phyloP scores from a whole-genome alignment of 2,113 vertebrate genomes.

The Neomonachus schauinslandi region DNA sequence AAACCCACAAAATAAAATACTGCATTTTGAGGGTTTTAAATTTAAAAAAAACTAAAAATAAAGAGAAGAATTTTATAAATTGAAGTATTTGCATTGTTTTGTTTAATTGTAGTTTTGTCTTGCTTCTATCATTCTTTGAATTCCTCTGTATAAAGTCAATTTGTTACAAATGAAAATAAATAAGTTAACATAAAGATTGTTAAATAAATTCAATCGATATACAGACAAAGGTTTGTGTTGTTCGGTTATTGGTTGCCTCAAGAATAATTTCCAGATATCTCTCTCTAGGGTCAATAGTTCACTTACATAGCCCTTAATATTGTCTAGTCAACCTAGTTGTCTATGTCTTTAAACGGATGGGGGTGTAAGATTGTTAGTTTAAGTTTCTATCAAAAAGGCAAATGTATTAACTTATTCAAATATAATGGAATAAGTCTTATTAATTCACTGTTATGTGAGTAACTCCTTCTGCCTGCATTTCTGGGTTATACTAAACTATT shows the following conservation, averaged over 20 bases:
- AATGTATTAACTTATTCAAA: not conserved
- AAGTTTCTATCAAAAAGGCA: not conserved
- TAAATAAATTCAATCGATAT: not conserved
- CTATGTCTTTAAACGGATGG: not conserved
- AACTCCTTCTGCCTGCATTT: not conserved
- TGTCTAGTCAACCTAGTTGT: not conserved
- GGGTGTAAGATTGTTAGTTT: not conserved
- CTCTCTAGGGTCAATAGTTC: not conserved
- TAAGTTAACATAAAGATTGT: not conserved
- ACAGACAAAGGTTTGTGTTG: not conserved
- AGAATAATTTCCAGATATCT: not conserved
- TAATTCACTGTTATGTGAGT: not conserved
- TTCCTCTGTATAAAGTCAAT: not conserved
- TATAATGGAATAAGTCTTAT: not conserved
- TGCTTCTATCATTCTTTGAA: not conserved
- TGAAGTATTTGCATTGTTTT: constrained; percentile 55
- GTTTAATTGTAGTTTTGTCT: not conserved
- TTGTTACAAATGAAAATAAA: not conserved
- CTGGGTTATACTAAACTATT: not conserved
- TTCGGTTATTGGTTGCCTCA: not conserved
- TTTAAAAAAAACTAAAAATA: constrained; percentile 73
- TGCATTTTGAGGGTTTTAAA: constrained; percentile 82
- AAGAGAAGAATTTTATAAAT: constrained; percentile 69
- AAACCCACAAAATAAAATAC: constrained; percentile 79
- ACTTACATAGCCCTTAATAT: not conserved